phyloP scores from a whole-genome alignment of 2,888 invertebrate species.

The Spilarctia lutea region DNA sequence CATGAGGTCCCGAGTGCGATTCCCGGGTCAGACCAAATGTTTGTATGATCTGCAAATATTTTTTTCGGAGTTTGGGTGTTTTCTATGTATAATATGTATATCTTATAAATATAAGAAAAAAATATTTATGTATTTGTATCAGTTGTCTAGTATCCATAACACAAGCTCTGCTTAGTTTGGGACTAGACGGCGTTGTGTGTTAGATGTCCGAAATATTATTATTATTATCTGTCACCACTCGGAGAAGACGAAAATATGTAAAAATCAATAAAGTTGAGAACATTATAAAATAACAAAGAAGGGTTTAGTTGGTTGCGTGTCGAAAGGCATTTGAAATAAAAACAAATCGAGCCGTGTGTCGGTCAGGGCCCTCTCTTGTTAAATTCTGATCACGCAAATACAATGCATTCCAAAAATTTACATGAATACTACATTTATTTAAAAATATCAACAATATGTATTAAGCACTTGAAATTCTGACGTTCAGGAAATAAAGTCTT shows the following conservation, averaged over 20 bases:
- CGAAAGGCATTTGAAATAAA: not conserved
- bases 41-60: too few species aligned
- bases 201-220: too few species aligned
- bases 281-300: not conserved
- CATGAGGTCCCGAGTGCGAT: too few species aligned
- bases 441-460: not conserved
- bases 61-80: too few species aligned
- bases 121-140: too few species aligned
- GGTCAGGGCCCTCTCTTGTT: not conserved
- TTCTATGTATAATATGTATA: too few species aligned
- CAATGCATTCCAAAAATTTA: not conserved
- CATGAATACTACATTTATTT: not conserved
- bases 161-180: too few species aligned
- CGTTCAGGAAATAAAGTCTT: not conserved
- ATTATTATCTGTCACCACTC: too few species aligned
- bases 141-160: too few species aligned
- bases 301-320: not conserved
- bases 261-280: not conserved
- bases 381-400: not conserved
- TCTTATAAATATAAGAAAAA: too few species aligned
- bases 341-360: not conserved
- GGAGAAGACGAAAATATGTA: not conserved
- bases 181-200: too few species aligned
- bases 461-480: not conserved
- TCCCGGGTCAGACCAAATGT: too few species aligned